These are phyloP conservation scores for Papilio aristodemus DNA, from an alignment of 1,140 invertebrate genomes.

Conservation along the genomic window DNA sequence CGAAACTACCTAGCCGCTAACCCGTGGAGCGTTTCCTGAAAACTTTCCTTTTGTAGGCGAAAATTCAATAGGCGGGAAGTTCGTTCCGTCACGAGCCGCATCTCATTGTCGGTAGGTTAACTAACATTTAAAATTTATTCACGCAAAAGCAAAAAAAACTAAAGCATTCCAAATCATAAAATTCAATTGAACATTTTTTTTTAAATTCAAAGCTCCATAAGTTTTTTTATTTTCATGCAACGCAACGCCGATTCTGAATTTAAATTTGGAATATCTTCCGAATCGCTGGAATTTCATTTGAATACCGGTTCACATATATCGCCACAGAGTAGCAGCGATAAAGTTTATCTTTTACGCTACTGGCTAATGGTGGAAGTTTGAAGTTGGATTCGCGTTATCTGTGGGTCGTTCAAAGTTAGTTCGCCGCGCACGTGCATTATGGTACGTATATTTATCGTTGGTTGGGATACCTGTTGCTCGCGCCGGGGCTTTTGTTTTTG, in stretches of 20 bases:
- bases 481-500: slow-evolving; percentile 64
- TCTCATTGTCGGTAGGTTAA: slow-evolving; percentile 48
- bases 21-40: slow-evolving; percentile 57
- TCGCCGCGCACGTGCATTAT: slow-evolving; percentile 34
- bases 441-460: slow-evolving; percentile 31
- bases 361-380: slow-evolving; percentile 31
- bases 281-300: slow-evolving; percentile 42
- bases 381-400: slow-evolving; percentile 31
- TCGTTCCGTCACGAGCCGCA: slow-evolving; percentile 44
- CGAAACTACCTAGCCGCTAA: slow-evolving; percentile 51
- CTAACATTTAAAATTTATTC: slow-evolving; percentile 41
- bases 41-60: slow-evolving; percentile 67
- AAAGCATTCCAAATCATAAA: slow-evolving; percentile 17
- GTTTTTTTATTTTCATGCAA: slow-evolving; percentile 37
- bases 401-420: slow-evolving; percentile 34
- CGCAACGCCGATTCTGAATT: slow-evolving; percentile 53
- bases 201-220: slow-evolving; percentile 52
- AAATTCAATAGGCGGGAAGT: slow-evolving; percentile 67
- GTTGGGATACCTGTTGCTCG: slow-evolving; percentile 61
- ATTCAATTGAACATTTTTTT: slow-evolving; percentile 45
- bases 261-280: slow-evolving; percentile 58
- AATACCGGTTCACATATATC: slow-evolving; percentile 36
- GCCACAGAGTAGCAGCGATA: slow-evolving; percentile 31
- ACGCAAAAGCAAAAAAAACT: slow-evolving; percentile 9
- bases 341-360: slow-evolving; percentile 28